These are phyloP conservation scores for Leucania comma DNA, from an alignment of 2,888 invertebrate species.

Conservation along the genomic window DNA sequence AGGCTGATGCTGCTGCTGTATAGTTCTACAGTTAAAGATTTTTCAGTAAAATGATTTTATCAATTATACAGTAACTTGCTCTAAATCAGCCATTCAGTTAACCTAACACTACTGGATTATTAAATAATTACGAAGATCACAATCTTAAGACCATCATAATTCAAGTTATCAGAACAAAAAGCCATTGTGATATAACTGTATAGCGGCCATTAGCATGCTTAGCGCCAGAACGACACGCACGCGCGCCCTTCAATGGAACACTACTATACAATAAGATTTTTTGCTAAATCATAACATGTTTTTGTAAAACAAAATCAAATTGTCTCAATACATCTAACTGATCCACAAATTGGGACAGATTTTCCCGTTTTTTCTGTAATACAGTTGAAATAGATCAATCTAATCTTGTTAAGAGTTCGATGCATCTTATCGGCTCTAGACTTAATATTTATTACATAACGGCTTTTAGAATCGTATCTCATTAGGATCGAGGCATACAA, in stretches of 20 bases:
- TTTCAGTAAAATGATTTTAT: slow-evolving; percentile 21
- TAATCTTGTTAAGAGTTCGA: slow-evolving; percentile 15
- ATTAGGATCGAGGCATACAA: slow-evolving; percentile 51
- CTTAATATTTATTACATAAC: slow-evolving; percentile 23
- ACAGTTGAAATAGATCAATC: slow-evolving; percentile 11
- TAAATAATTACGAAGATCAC: slow-evolving; percentile 54
- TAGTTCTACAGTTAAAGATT: not conserved
- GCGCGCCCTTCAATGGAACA: slow-evolving; percentile 58
- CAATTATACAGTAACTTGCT: slow-evolving; percentile 48
- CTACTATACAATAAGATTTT: slow-evolving; percentile 42
- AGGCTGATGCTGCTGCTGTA: too few relatives aligned
- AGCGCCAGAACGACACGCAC: slow-evolving; percentile 58
- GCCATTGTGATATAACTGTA: slow-evolving; percentile 53
- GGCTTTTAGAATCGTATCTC: slow-evolving; percentile 34
- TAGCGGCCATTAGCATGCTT: slow-evolving; percentile 50
- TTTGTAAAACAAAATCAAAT: slow-evolving; percentile 38
- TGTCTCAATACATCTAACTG: slow-evolving; percentile 18
- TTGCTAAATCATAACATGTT: slow-evolving; percentile 43
- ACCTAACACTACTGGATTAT: slow-evolving; percentile 40
- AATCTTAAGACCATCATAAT: slow-evolving; percentile 48
- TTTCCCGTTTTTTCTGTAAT: slow-evolving; percentile 24
- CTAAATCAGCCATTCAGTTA: slow-evolving; percentile 37
- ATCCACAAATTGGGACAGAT: slow-evolving; percentile 36
- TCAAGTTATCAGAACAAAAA: slow-evolving; percentile 56
- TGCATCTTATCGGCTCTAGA: not conserved